Base-by-base conservation (phyloP, 1,140 invertebrate species). In the Cryptotermes secundus region DNA sequence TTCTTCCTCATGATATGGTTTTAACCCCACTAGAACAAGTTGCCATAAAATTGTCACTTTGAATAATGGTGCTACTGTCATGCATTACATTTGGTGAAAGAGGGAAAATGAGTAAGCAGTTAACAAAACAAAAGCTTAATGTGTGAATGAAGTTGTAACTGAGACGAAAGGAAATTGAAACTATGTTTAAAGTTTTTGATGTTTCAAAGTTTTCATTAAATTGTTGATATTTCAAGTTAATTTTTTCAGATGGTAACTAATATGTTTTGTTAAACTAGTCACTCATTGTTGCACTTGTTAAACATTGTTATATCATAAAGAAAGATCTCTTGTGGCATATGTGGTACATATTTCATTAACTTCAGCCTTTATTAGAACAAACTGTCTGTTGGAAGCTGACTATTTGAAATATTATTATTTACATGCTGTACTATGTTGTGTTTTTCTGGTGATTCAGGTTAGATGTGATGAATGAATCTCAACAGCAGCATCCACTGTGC, bases 181-280 rank as follows among this genome's bases (percentile, higher is more conserved):
- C 0, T n/a, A 72, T 72, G n/a, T 72, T 26, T 72, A 31, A 31
- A 59, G 16, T 19, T 26, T 59, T 59, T 59, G 53, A 59, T 59
- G 53, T 59, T 59, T 4, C 53, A 59, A 31, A 72, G 59, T 72
- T 72, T 72, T 72, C 26, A 31, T 72, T 31, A 31, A 59, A 16
- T 72, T 31, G 59, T 72, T 72, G 26, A 22, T 59, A 59, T 59
- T 16, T 59, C 19, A 19, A 9, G 59, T 72, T 72, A 72, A 72
- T 72, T 31, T 72, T 72, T 72, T 31, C 26, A 72, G n/a, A 72
- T 72, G 59, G 59, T 72, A 72, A 72, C 26, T 72, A 72, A 72
- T 72, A 72, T 31, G 59, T 72, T 72, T 72, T 72, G 59, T 72
- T 72, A n/a, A 72, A 72, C 59, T 72, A 72, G 59, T 72, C 59